Conservation (phyloP, 2,113 vertebrate genomes). For the Larimichthys polyactis region DNA sequence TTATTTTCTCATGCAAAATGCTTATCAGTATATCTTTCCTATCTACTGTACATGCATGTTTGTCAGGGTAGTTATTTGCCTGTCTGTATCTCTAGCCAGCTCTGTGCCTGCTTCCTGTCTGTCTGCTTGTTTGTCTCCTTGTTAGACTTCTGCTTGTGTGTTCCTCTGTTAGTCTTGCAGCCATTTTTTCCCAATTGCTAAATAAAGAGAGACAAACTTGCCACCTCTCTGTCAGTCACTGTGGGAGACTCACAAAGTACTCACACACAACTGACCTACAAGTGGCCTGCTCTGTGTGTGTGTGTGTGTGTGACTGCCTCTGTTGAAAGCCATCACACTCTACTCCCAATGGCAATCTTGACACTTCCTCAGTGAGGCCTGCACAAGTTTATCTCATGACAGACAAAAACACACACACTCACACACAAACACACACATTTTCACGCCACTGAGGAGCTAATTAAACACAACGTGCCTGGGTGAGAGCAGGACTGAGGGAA, state of each 20-base stretch:
- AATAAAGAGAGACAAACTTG: conserved; percentile 57
- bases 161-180: conserved; percentile 28
- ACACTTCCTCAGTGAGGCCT: conserved; percentile 65
- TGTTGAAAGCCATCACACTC: conserved; percentile 61
- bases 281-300: conserved; percentile 43
- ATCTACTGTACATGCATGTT: neutral
- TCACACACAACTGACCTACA: conserved; percentile 68
- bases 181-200: conserved; percentile 43
- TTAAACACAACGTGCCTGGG: conserved; percentile 75
- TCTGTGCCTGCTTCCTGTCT: neutral
- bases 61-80: neutral
- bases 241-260: conserved; percentile 55
- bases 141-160: conserved; percentile 15
- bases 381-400: conserved; percentile 64
- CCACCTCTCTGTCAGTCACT: conserved; percentile 65
- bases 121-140: conserved; percentile 19
- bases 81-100: neutral
- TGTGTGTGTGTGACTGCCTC: conserved; percentile 24
- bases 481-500: conserved; percentile 58
- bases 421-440: conserved; percentile 43
- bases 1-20: neutral
- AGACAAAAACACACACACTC: conserved; percentile 38
- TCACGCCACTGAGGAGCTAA: conserved; percentile 78
- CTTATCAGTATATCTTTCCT: neutral
- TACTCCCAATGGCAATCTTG: conserved; percentile 69